Base-by-base conservation (phyloP, 1,140 invertebrate species). In the Lordiphosa mommai region DNA sequence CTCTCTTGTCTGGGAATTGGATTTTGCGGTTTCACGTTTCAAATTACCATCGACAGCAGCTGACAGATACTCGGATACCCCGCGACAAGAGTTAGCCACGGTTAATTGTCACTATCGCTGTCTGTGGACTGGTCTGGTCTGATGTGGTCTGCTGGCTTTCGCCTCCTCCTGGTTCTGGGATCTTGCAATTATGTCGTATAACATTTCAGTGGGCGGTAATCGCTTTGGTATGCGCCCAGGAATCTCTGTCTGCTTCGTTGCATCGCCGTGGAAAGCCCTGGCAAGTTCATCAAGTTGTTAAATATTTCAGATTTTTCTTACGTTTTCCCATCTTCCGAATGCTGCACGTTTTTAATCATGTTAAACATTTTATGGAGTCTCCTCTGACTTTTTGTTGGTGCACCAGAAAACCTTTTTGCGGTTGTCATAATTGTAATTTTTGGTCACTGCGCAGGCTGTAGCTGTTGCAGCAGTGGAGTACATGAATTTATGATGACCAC, bases 371-470 rank as follows among this genome's bases (percentile, higher is more conserved):
- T 80, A 80, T 80, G 61, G 59, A 80, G 76, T 49, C 65, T 48
- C 33, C 48, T 40, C 47, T 20, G 37, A 27, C 38, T 71, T 80
- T 82, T 76, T 74, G 77, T 76, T 72, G 76, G 76, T 84, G 67
- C 76, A 68, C 66, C 76, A 84, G 58, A 84, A 80, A 82, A 84
- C 76, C 76, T 84, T 82, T 82, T 82, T 82, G 77, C 72, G 76
- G 76, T 84, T 84, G 77, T 82, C 77, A 84, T 82, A 82, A 82
- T 82, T 82, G 76, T 82, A 82, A 82, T 82, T 82, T 82, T 76
- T 29, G 76, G 76, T 82, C 76, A 82, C 76, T 82, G 76, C 76
- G 84, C 77, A 56, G 58, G 76, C 77, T 61, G 63, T 36, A 60
- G 60, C 60, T 64, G 61, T 49, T 49, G 61, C 60, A 64, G 60